Evolutionary conservation across 1,140 invertebrate genomes (phyloP).

Genomic region (Oreohelix idahoensis): DNA sequence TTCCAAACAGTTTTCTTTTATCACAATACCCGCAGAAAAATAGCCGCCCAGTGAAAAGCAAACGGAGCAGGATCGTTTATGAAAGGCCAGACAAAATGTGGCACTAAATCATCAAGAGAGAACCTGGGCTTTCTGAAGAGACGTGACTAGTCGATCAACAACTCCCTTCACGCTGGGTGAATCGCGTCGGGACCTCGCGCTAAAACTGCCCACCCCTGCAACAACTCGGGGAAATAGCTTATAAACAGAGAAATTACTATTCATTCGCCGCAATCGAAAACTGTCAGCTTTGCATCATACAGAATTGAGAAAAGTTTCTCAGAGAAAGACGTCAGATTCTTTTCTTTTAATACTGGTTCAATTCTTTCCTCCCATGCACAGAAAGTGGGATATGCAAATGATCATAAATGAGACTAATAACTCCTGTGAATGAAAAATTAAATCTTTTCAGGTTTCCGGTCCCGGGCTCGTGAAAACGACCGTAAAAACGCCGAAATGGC

Average conservation of each 20-base stretch:
- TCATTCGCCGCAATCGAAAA: constrained; percentile 24
- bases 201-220: constrained; percentile 16
- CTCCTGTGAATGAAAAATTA: constrained; percentile 32
- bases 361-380: constrained; percentile 30
- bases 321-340: constrained; percentile 18
- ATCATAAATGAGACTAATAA: constrained; percentile 39
- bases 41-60: constrained; percentile 30
- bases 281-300: constrained; percentile 38
- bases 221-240: constrained; percentile 9
- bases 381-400: constrained; percentile 31
- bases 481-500: constrained; percentile 10
- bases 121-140: constrained; percentile 28
- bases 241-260: constrained; percentile 36
- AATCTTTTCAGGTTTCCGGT: constrained; percentile 23
- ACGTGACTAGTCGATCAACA: constrained; percentile 43
- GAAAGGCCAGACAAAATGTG: constrained; percentile 35
- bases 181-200: constrained; percentile 29
- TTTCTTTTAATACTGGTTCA: constrained; percentile 30
- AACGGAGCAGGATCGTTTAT: constrained; percentile 18
- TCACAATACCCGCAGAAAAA: constrained; percentile 24
- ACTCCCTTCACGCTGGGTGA: constrained; percentile 31
- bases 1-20: constrained; percentile 37
- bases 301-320: constrained; percentile 24
- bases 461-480: constrained; percentile 2
- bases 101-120: constrained; percentile 43